Percentiles rank a stretch among this genome's conserved stretches.
These are phyloP conservation scores for Bhutanitis thaidina DNA, from an alignment of 2,888 invertebrate genomes.

Conservation along the genomic window DNA sequence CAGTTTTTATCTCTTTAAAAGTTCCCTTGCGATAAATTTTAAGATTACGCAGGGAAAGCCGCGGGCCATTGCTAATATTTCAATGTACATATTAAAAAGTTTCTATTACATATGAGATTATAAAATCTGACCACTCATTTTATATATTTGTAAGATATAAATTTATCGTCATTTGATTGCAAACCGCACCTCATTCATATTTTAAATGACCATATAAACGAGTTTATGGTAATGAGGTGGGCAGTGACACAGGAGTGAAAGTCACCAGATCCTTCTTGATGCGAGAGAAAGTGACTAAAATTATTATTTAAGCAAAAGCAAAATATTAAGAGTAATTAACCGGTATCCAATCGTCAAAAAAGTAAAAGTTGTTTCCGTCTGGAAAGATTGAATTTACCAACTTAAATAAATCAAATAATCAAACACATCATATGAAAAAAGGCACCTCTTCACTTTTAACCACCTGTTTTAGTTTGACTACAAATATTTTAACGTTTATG, in stretches of 20 bases:
- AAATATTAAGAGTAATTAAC: slow-evolving; percentile 16
- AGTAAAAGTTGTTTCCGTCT: slow-evolving; percentile 20
- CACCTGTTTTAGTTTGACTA: no score
- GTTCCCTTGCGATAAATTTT: no score
- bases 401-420: no score
- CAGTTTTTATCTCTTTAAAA: no score
- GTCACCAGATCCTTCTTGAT: slow-evolving; percentile 17
- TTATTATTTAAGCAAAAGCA: slow-evolving; percentile 15
- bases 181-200: background rate
- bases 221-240: slow-evolving; percentile 10
- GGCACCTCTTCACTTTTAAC: no score
- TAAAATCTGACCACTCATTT: no score
- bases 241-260: slow-evolving; percentile 17
- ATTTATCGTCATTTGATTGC: background rate
- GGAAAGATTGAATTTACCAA: no score
- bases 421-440: no score
- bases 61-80: no score
- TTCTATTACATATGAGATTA: no score
- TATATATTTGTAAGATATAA: background rate
- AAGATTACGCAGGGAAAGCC: no score
- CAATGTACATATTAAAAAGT: background rate
- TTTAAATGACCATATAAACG: background rate
- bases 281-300: slow-evolving; percentile 18
- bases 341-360: slow-evolving; percentile 8
- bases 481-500: no score